phyloP scores from a whole-genome alignment of 2,888 invertebrate species.

The Polydrusus cervinus region DNA sequence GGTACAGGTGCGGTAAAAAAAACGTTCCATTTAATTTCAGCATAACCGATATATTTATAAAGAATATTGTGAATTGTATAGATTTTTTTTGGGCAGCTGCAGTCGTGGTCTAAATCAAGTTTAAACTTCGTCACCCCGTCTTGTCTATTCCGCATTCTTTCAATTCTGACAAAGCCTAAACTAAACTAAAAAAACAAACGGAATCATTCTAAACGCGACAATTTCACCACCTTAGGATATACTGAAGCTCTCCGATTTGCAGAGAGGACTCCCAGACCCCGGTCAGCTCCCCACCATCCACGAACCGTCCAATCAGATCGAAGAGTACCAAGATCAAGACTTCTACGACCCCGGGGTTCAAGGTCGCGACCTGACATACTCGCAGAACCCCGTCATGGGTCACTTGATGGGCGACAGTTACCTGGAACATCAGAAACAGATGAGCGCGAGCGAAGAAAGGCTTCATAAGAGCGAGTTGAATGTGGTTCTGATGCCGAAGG shows the following conservation, averaged over 20 bases:
- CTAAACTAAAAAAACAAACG: too few species aligned
- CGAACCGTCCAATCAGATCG: slow-evolving; percentile 35
- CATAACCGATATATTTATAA: too few species aligned
- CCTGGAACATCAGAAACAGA: slow-evolving; percentile 28
- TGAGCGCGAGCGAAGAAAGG: slow-evolving; percentile 57
- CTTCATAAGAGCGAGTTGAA: slow-evolving; percentile 70
- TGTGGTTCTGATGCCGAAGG: slow-evolving; percentile 70
- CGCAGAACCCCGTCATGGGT: slow-evolving; percentile 53
- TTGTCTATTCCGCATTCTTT: too few species aligned
- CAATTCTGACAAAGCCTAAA: too few species aligned
- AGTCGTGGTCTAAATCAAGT: too few species aligned
- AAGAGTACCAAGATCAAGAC: slow-evolving; percentile 22
- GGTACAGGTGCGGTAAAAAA: slow-evolving; percentile 55
- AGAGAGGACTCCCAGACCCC: slow-evolving; percentile 56
- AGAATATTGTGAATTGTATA: too few species aligned
- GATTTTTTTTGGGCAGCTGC: too few species aligned
- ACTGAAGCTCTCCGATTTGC: slow-evolving; percentile 63
- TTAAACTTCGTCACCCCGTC: too few species aligned
- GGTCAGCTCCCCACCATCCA: slow-evolving; percentile 41
- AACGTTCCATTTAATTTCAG: too few species aligned
- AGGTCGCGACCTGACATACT: slow-evolving; percentile 50
- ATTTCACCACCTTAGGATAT: slow-evolving; percentile 58
- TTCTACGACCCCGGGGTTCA: slow-evolving; percentile 45
- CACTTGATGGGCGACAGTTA: slow-evolving; percentile 39
- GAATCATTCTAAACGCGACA: not conserved